A percentile compares a stretch with the other conserved stretches of the same genome.
Conservation (phyloP, 2,888 invertebrate species). For the Caenorhabditis wallacei region DNA sequence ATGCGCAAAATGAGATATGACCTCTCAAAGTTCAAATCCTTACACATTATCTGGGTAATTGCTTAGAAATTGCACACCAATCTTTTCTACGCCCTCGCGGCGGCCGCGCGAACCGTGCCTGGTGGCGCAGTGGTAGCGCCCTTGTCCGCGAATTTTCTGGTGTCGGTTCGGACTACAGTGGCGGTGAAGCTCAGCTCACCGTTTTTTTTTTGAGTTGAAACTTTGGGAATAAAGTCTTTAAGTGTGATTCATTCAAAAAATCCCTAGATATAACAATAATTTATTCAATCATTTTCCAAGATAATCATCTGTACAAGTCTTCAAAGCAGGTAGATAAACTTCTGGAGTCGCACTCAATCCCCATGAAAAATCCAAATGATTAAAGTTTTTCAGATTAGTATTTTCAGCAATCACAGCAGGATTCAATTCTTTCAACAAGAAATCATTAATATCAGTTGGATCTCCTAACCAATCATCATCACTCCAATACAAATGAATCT, state of each 20-base stretch:
- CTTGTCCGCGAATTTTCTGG: no score
- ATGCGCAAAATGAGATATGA: no score
- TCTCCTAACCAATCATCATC: conserved; percentile 76
- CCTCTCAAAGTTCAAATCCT: no score
- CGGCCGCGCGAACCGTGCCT: no score
- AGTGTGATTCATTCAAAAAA: background rate
- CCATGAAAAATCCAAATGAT: conserved; percentile 78
- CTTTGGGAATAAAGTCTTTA: no score
- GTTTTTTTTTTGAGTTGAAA: no score
- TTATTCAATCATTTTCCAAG: conserved; percentile 20
- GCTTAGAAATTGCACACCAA: no score
- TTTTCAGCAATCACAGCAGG: conserved; percentile 63
- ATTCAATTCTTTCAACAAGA: conserved; percentile 66
- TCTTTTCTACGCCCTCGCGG: no score
- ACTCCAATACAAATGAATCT: conserved; percentile 75
- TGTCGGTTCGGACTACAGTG: no score
- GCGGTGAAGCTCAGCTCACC: no score
- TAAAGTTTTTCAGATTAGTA: conserved; percentile 62
- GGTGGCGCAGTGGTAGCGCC: no score
- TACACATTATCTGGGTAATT: no score
- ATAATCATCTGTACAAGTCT: conserved; percentile 63
- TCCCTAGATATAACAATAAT: background rate
- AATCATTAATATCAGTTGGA: conserved; percentile 66
- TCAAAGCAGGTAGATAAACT: conserved; percentile 69
- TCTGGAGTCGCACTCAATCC: conserved; percentile 72